Evolutionary conservation across 2,797 vertebrate species (phyloP).

Genomic region (Geotrypetes seraphini): DNA sequence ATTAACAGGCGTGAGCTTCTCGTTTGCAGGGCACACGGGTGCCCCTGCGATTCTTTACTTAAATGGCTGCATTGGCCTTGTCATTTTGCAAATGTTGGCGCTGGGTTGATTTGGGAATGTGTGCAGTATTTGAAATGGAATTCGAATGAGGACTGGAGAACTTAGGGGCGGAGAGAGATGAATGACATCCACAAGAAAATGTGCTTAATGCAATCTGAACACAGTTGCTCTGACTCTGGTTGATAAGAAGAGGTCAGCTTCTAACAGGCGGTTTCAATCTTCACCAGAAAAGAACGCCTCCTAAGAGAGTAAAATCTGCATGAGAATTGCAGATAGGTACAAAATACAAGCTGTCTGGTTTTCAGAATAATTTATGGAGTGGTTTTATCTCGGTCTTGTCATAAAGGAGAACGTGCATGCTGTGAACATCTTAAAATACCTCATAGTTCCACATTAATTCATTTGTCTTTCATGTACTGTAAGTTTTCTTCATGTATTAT

Average conservation of each 20-base stretch:
- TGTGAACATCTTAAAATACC: no score
- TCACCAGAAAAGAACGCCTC: no score
- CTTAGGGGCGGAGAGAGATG: conserved; percentile 3
- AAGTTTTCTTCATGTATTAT: no score
- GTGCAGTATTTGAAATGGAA: conserved; percentile 35
- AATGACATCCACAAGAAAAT: conserved; percentile 5
- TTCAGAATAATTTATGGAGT: no score
- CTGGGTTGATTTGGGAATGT: conserved; percentile 30
- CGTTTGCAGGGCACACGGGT: conserved; percentile 21
- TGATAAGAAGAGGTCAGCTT: conserved; percentile 8
- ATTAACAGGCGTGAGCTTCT: conserved; percentile 35
- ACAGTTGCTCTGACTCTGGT: no score
- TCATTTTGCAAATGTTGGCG: conserved; percentile 31
- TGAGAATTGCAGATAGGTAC: no score
- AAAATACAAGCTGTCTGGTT: no score
- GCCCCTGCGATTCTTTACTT: conserved; percentile 40
- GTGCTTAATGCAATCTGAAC: conserved; percentile 3
- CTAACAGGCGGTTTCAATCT: neutral
- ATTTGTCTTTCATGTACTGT: no score
- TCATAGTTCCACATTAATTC: no score
- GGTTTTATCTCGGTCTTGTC: no score
- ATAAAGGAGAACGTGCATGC: no score
- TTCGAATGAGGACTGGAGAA: conserved; percentile 4
- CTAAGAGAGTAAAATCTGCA: no score
- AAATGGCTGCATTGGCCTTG: conserved; percentile 36